These are phyloP conservation scores for Xylocopa sonorina DNA, from an alignment of 1,140 invertebrate species.

Conservation along the genomic window DNA sequence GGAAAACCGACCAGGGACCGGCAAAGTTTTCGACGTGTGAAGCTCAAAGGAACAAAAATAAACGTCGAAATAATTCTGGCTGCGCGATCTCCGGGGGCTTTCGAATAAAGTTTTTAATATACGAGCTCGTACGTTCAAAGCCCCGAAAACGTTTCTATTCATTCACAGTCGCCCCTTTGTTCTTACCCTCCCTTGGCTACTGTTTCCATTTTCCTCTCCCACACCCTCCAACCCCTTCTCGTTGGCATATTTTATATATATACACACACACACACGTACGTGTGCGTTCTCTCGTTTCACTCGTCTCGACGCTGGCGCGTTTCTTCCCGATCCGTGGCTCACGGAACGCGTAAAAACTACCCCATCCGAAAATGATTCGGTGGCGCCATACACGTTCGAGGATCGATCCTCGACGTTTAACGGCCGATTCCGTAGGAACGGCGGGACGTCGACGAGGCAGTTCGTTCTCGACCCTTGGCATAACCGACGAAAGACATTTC, in stretches of 20 bases:
- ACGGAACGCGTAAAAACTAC: constrained; percentile 39
- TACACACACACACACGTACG: too few relatives aligned
- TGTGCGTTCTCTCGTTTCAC: constrained; percentile 1
- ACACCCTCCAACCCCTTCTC: too few relatives aligned
- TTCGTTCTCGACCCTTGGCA: constrained; percentile 35
- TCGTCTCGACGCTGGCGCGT: neutral
- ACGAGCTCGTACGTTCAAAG: constrained; percentile 50
- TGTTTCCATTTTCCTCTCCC: constrained; percentile 32
- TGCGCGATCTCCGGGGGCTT: constrained; percentile 40
- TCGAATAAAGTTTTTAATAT: constrained; percentile 60
- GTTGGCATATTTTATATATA: neutral
- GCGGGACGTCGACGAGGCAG: constrained; percentile 31
- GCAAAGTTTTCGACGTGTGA: constrained; percentile 45
- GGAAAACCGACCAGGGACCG: too few relatives aligned
- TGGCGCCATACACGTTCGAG: constrained; percentile 9
- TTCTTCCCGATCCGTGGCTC: neutral
- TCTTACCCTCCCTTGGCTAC: constrained; percentile 33
- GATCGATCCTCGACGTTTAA: constrained; percentile 40
- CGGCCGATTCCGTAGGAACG: constrained; percentile 41
- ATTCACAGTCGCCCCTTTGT: constrained; percentile 51
- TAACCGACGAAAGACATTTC: constrained; percentile 57
- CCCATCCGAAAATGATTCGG: constrained; percentile 23
- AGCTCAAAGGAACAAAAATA: constrained; percentile 56
- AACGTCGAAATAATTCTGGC: constrained; percentile 57
- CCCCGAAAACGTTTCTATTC: constrained; percentile 58